Conservation (phyloP, 2,888 invertebrate genomes). For the Lapara coniferarum region DNA sequence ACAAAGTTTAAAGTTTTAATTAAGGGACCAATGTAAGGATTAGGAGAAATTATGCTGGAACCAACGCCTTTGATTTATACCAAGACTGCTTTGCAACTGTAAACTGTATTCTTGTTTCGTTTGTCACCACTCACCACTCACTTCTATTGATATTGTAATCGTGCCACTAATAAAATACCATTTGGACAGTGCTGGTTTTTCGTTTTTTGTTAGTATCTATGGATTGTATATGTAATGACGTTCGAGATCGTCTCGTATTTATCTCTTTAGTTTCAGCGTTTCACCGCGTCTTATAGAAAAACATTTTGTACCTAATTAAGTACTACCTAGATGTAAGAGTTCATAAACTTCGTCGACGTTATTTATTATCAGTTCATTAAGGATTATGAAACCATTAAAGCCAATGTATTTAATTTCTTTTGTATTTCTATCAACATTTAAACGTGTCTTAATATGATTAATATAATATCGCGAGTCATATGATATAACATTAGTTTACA, state of each 20-base stretch:
- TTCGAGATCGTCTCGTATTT: conserved; percentile 63
- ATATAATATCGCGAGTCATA: conserved; percentile 80
- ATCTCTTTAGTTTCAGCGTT: conserved; percentile 68
- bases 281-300: conserved; percentile 74
- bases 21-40: conserved; percentile 83
- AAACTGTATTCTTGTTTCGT: conserved; percentile 61
- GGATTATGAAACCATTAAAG: conserved; percentile 79
- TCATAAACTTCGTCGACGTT: conserved; percentile 81
- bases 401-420: conserved; percentile 83
- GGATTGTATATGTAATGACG: conserved; percentile 52
- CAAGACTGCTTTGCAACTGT: conserved; percentile 68
- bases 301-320: conserved; percentile 82
- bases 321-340: conserved; percentile 74
- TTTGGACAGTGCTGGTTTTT: conserved; percentile 68
- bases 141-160: conserved; percentile 55
- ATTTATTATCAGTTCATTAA: conserved; percentile 84
- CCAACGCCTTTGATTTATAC: conserved; percentile 66
- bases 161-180: conserved; percentile 68
- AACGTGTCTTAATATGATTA: conserved; percentile 76
- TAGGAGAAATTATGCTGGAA: conserved; percentile 81
- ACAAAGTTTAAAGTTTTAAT: conserved; percentile 82
- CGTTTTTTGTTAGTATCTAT: conserved; percentile 64
- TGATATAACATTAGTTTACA: conserved; percentile 80
- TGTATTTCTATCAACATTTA: conserved; percentile 80
- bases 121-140: conserved; percentile 67